Conservation (phyloP, 2,113 vertebrate genomes). For the Copsychus sechellarum region DNA sequence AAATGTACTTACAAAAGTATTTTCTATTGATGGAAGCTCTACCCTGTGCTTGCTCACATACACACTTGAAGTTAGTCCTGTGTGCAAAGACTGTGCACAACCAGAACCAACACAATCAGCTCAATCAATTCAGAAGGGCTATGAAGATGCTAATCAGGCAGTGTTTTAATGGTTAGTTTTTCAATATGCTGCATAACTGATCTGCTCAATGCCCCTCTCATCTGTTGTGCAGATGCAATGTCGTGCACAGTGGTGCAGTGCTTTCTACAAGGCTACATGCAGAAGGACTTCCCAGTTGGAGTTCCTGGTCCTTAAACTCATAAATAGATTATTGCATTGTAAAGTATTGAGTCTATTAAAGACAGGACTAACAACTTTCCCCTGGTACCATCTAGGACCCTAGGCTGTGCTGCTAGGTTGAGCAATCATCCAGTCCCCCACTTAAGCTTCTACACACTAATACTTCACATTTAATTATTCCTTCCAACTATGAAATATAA, state of each 20-base stretch:
- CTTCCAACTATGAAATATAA: neutral
- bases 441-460: neutral
- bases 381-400: neutral
- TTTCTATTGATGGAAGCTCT: neutral
- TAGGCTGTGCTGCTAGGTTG: neutral
- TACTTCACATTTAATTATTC: neutral
- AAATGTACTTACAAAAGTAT: neutral
- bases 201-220: neutral
- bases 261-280: neutral
- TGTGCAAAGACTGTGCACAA: neutral
- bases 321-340: neutral
- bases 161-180: neutral
- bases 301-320: neutral
- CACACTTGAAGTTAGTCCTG: neutral
- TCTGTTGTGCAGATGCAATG: neutral
- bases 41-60: neutral
- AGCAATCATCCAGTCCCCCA: neutral
- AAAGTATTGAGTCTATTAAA: neutral
- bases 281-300: neutral
- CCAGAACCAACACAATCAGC: neutral
- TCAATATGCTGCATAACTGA: neutral
- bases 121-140: neutral
- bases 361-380: neutral
- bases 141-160: neutral
- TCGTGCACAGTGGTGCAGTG: accelerated